These are phyloP conservation scores for Triops longicaudatus DNA, from an alignment of 1,140 invertebrate genomes.

Conservation along the genomic window DNA sequence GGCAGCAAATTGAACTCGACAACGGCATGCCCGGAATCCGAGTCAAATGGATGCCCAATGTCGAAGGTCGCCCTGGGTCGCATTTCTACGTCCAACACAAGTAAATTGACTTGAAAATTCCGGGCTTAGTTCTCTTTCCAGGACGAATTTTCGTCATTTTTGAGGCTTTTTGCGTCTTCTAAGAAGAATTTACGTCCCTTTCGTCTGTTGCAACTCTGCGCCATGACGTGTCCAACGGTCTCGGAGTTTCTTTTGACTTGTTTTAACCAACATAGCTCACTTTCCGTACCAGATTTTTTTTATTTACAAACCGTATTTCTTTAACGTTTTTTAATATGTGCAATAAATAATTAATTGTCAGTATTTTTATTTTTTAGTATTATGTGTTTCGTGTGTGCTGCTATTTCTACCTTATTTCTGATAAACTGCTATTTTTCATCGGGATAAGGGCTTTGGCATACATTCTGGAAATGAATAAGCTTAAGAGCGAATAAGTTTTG, in stretches of 20 bases:
- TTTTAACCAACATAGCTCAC: not conserved
- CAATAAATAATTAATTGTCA: no score
- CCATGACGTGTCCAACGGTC: slow-evolving; percentile 1
- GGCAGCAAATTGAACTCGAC: slow-evolving; percentile 55
- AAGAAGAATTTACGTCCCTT: no score
- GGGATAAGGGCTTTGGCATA: no score
- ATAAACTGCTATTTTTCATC: no score
- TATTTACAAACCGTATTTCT: slow-evolving; percentile 23
- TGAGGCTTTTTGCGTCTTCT: no score
- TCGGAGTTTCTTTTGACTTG: not conserved
- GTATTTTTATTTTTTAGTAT: no score
- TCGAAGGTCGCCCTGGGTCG: slow-evolving; percentile 57
- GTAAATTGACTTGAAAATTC: slow-evolving; percentile 34
- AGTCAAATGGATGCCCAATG: slow-evolving; percentile 69
- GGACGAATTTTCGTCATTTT: not conserved
- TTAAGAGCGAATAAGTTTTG: no score
- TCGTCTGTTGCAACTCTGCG: no score
- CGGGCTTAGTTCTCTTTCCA: no score
- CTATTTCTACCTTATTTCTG: no score
- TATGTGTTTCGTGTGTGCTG: no score
- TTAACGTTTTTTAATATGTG: not conserved
- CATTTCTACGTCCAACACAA: slow-evolving; percentile 85
- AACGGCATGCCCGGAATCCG: slow-evolving; percentile 65
- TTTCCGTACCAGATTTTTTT: slow-evolving; percentile 22
- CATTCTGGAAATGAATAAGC: no score